phyloP scores from a whole-genome alignment of 2,888 invertebrate species.

The Apomyelois bistriatella region DNA sequence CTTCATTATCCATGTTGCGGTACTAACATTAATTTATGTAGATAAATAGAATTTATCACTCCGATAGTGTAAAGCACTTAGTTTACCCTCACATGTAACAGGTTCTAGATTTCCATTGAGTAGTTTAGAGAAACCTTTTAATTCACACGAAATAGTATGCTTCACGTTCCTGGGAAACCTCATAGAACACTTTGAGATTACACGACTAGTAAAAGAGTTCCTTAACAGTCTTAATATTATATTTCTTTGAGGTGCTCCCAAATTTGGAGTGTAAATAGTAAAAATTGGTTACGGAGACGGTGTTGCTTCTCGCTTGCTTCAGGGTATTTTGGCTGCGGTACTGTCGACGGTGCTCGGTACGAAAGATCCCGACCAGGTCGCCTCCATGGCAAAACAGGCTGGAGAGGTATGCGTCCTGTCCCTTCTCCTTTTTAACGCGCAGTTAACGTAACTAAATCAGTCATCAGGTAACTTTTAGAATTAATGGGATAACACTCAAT shows the following conservation, averaged over 20 bases:
- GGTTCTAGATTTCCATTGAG: constrained; percentile 39
- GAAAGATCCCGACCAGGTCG: constrained; percentile 94
- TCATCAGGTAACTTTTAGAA: constrained; percentile 10
- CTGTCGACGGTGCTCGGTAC: constrained; percentile 94
- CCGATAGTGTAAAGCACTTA: constrained; percentile 62
- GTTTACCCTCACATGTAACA: constrained; percentile 62
- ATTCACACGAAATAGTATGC: constrained; percentile 60
- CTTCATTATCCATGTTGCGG: constrained; percentile 56
- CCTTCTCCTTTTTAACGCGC: constrained; percentile 45
- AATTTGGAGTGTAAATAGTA: constrained; percentile 68
- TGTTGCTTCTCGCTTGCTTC: constrained; percentile 82
- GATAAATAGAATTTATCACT: constrained; percentile 52
- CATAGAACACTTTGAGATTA: constrained; percentile 37
- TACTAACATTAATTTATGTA: constrained; percentile 68
- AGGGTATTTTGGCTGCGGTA: constrained; percentile 95
- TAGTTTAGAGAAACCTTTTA: constrained; percentile 51
- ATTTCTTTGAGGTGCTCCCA: constrained; percentile 57
- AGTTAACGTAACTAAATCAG: constrained; percentile 6
- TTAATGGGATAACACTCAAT: background rate
- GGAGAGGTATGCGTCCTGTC: constrained; percentile 90
- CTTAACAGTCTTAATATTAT: background rate
- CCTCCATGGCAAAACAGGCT: constrained; percentile 96
- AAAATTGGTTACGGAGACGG: constrained; percentile 76
- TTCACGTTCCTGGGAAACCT: constrained; percentile 54
- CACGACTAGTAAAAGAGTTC: background rate